Evolutionary conservation across 1,140 invertebrate genomes (phyloP).

Genomic region (Cephus cinctus): DNA sequence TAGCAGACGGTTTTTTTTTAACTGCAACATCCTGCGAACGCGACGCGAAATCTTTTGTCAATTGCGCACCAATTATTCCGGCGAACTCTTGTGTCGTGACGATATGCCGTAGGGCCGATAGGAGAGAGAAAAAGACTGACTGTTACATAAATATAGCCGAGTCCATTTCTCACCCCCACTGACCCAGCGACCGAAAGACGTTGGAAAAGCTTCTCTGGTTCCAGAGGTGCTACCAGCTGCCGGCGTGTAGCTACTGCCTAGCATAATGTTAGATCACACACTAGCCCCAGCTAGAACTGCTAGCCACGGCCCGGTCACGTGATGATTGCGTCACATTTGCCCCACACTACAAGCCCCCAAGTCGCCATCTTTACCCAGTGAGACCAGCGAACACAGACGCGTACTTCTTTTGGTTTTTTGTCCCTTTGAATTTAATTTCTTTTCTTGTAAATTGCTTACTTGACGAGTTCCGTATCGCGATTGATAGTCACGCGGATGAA

Average conservation of each 20-base stretch:
- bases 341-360: conserved; percentile 14
- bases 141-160: conserved; percentile 47
- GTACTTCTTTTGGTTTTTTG: conserved; percentile 10
- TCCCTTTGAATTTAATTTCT: too few species aligned
- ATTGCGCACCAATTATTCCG: too few species aligned
- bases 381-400: conserved; percentile 24
- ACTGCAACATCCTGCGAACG: not conserved
- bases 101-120: conserved; percentile 47
- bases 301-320: conserved; percentile 40
- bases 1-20: not conserved
- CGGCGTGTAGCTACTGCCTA: conserved; percentile 39
- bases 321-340: conserved; percentile 40
- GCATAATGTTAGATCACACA: conserved; percentile 55
- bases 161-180: conserved; percentile 58
- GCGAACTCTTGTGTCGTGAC: too few species aligned
- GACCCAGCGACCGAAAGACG: conserved; percentile 41
- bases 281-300: conserved; percentile 45
- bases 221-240: conserved; percentile 22
- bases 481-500: too few species aligned
- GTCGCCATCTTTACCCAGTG: conserved; percentile 45
- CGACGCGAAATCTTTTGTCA: too few species aligned
- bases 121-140: conserved; percentile 61
- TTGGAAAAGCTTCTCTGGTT: not conserved
- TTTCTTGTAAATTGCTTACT: too few species aligned
- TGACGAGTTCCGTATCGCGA: too few species aligned